phyloP scores from a whole-genome alignment of 2,113 vertebrate species.

The Perca fluviatilis region DNA sequence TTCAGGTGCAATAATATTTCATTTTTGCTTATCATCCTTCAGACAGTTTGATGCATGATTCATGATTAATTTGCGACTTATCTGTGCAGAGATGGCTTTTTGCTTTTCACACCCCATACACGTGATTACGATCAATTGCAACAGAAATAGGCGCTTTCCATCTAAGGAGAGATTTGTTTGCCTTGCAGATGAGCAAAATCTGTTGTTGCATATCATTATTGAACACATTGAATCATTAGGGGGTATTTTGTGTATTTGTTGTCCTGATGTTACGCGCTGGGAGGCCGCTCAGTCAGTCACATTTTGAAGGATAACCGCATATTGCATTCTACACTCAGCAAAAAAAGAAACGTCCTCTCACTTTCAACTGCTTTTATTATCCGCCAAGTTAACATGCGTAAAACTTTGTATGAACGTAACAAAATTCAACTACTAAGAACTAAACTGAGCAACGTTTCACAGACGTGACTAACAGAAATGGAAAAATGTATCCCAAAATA shows the following conservation, averaged over 20 bases:
- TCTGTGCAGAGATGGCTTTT: neutral
- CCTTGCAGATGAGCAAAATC: neutral
- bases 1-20: slow-evolving; percentile 3
- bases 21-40: no score
- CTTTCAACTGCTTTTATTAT: no score
- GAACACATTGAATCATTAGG: neutral
- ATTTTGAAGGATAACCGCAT: neutral
- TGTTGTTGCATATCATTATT: neutral
- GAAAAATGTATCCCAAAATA: no score
- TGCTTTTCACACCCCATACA: neutral
- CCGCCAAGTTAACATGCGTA: no score
- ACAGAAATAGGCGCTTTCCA: neutral
- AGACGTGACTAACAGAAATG: no score
- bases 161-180: neutral
- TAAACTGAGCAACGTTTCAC: no score
- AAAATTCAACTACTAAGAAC: no score
- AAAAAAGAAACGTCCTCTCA: no score
- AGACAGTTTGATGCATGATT: neutral
- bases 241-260: neutral
- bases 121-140: neutral
- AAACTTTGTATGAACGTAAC: no score
- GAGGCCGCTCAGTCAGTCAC: neutral
- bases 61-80: neutral
- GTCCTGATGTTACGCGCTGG: neutral
- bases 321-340: neutral